Percentiles rank a stretch among this genome's conserved stretches.
These are phyloP conservation scores for Lingula anatina DNA, from an alignment of 2,888 invertebrate genomes.

Conservation along the genomic window DNA sequence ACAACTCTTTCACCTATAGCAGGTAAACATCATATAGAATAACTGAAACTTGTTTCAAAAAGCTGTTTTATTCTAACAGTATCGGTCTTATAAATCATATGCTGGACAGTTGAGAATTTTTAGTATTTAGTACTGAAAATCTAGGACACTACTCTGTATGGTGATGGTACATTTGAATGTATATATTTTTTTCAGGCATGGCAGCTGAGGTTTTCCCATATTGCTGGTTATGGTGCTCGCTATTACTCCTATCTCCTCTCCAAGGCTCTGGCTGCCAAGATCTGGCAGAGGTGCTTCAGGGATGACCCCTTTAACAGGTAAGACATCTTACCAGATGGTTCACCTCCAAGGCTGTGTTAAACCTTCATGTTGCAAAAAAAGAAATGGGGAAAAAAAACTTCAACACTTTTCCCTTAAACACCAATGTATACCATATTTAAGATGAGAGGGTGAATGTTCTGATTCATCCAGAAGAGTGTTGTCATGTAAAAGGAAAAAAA, in stretches of 20 bases:
- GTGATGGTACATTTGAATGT: too few species aligned
- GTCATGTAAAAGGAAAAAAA: too few species aligned
- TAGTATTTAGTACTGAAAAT: too few species aligned
- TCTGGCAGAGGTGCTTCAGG: slow-evolving; percentile 85
- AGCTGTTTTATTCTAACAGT: too few species aligned
- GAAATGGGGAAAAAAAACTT: not conserved
- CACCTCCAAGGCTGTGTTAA: too few species aligned
- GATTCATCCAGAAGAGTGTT: not conserved
- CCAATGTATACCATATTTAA: not conserved
- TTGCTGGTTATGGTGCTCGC: slow-evolving; percentile 97
- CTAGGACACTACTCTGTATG: too few species aligned
- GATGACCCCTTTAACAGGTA: slow-evolving; percentile 56
- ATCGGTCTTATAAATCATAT: too few species aligned
- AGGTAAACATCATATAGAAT: too few species aligned
- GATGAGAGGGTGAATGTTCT: not conserved
- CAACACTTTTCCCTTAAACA: not conserved
- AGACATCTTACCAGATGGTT: slow-evolving; percentile 1
- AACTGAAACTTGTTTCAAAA: too few species aligned
- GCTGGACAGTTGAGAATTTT: too few species aligned
- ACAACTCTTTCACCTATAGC: too few species aligned
- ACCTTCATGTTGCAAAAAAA: too few species aligned
- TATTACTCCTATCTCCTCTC: slow-evolving; percentile 98
- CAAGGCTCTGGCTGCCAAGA: slow-evolving; percentile 83
- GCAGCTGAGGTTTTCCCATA: slow-evolving; percentile 92
- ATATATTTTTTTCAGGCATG: slow-evolving; percentile 70